These are phyloP conservation scores for Calameuta filiformis DNA, from an alignment of 2,888 invertebrate genomes.

Conservation along the genomic window DNA sequence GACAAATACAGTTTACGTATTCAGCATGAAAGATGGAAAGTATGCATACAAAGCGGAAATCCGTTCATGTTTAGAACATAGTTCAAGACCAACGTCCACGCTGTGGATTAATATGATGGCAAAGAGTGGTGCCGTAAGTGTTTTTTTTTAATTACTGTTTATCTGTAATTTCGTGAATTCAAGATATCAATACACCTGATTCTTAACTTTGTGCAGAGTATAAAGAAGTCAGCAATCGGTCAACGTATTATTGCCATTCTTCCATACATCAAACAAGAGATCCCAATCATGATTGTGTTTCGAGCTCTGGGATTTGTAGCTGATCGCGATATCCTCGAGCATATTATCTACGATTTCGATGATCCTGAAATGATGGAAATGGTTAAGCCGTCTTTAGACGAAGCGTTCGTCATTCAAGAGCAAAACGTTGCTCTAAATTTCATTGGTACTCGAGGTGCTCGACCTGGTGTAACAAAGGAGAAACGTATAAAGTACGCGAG, in stretches of 20 bases:
- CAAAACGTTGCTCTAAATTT: slow-evolving; percentile 99
- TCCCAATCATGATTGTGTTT: slow-evolving; percentile 99
- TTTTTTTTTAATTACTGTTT: slow-evolving; percentile 13
- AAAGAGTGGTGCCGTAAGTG: slow-evolving; percentile 83
- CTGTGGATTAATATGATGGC: slow-evolving; percentile 99
- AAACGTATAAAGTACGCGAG: slow-evolving; percentile 99
- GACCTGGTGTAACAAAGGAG: slow-evolving; percentile 98
- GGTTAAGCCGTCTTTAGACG: slow-evolving; percentile 99
- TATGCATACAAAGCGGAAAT: slow-evolving; percentile 99
- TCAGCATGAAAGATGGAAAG: slow-evolving; percentile 99
- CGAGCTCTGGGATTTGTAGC: slow-evolving; percentile 99
- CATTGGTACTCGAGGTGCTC: slow-evolving; percentile 96
- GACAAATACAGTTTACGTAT: slow-evolving; percentile 99
- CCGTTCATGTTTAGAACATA: slow-evolving; percentile 91
- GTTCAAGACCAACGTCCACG: slow-evolving; percentile 95
- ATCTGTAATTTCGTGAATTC: not conserved
- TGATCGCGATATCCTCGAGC: slow-evolving; percentile 98
- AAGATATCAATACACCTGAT: not conserved
- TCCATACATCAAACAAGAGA: slow-evolving; percentile 99
- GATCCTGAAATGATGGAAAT: slow-evolving; percentile 99
- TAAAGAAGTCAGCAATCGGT: slow-evolving; percentile 99
- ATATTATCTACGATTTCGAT: slow-evolving; percentile 99
- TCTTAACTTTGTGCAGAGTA: slow-evolving; percentile 72
- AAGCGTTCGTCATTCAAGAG: slow-evolving; percentile 99
- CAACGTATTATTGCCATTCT: slow-evolving; percentile 97